These are phyloP conservation scores for Thomomys bottae DNA, from an alignment of 2,113 vertebrate species.

Conservation along the genomic window DNA sequence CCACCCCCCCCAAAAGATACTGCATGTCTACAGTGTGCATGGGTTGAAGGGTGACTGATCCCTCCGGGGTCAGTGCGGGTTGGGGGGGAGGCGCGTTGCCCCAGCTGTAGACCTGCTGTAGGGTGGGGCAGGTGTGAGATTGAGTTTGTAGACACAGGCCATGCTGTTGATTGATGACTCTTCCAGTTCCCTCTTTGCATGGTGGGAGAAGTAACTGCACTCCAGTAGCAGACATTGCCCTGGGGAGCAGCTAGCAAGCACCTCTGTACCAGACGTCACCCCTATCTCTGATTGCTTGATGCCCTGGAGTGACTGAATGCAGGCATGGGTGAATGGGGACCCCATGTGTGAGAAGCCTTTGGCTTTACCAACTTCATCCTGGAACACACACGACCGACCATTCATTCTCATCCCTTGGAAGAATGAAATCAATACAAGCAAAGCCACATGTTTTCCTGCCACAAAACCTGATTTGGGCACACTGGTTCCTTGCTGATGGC, in stretches of 20 bases:
- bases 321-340: fast-evolving
- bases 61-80: no score
- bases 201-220: no score
- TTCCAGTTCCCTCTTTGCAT: not conserved
- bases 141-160: not conserved
- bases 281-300: fast-evolving
- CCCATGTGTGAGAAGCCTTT: fast-evolving
- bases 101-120: not conserved
- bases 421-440: constrained; percentile 30
- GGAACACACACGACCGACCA: not conserved
- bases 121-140: no score
- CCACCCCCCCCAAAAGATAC: no score
- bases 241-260: not conserved
- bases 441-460: constrained; percentile 43
- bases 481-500: constrained; percentile 43
- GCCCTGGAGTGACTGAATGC: fast-evolving
- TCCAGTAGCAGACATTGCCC: not conserved
- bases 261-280: not conserved
- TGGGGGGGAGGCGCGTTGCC: fast-evolving
- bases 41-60: no score
- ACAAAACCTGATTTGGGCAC: not conserved
- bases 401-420: not conserved
- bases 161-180: fast-evolving
- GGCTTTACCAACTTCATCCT: fast-evolving
- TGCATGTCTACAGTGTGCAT: not conserved